Percentiles rank a stretch among this genome's conserved stretches.
Evolutionary conservation across 2,113 vertebrate genomes (phyloP).

Genomic region (Carlito syrichta): DNA sequence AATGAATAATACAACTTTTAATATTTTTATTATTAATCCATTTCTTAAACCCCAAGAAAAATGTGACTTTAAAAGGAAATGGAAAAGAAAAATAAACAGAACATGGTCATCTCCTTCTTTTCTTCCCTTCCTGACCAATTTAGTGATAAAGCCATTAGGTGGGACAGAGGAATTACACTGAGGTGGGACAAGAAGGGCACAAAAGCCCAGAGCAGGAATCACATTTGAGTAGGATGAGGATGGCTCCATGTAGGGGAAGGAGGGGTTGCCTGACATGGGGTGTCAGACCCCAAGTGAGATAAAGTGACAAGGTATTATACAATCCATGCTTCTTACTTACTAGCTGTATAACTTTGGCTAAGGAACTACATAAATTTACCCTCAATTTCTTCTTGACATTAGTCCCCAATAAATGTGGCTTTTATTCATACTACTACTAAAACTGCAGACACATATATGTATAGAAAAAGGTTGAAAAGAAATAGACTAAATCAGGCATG

Average conservation of each 20-base stretch:
- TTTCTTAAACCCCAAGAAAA: background rate
- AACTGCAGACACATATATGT: background rate
- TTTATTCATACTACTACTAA: background rate
- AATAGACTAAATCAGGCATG: background rate
- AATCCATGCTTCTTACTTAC: background rate
- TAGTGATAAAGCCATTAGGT: background rate
- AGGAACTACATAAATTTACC: background rate
- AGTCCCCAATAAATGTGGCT: background rate
- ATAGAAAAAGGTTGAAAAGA: background rate
- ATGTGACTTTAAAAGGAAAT: background rate
- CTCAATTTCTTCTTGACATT: background rate
- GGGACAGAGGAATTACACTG: accelerated
- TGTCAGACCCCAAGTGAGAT: too few species aligned
- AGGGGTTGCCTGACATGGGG: accelerated
- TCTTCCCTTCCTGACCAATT: background rate
- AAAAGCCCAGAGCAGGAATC: background rate
- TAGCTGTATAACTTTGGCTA: background rate
- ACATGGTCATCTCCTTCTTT: background rate
- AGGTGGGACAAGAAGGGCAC: too few species aligned
- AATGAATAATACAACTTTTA: background rate
- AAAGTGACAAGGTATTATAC: background rate
- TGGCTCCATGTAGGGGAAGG: accelerated
- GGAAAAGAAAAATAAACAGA: background rate
- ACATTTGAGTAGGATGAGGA: accelerated
- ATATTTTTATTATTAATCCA: background rate